Evolutionary conservation across 2,888 invertebrate species (phyloP), one percentile per base, ranked within the genome.

Genomic region (Sinelater perroti): DNA sequence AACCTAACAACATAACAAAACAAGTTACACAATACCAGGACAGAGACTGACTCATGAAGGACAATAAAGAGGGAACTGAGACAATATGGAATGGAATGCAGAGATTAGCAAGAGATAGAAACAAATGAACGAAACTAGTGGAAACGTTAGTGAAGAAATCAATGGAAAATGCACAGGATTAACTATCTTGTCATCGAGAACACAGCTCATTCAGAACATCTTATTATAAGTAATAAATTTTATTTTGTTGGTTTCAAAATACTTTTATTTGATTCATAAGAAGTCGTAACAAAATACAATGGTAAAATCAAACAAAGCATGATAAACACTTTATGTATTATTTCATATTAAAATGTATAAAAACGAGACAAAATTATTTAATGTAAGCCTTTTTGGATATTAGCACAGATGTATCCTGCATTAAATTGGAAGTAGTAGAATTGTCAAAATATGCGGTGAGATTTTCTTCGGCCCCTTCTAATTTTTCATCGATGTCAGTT

Each of bases 321-420:
- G n/a, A n/a, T n/a, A n/a, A n/a, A n/a, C n/a, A n/a, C n/a, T n/a
- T n/a, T n/a, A n/a, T n/a, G n/a, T n/a, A n/a, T n/a, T n/a, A n/a
- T n/a, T n/a, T n/a, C n/a, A n/a, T n/a, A n/a, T n/a, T n/a, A n/a
- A n/a, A n/a, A n/a, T n/a, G n/a, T n/a, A n/a, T n/a, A n/a, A n/a
- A n/a, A n/a, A n/a, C n/a, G n/a, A n/a, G n/a, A n/a, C n/a, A 3
- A 28, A 2, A 28, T 44, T 44, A 44, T 28, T 24, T 44, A 2
- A 40, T 40, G 24, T 8, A 44, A 1, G 26, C 17, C 7, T 45
- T 45, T 17, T 45, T 45, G 24, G 30, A 16, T 13, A n/a, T 28
- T 6, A 16, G 31, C 8, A 30, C 16, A 30, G 45, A 45, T n/a
- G 30, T n/a, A 30, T 45, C 45, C 10, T 17, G 13, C 11, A 10